These are phyloP conservation scores for Cordylochernes scorpioides DNA, from an alignment of 2,888 invertebrate genomes.

Conservation along the genomic window DNA sequence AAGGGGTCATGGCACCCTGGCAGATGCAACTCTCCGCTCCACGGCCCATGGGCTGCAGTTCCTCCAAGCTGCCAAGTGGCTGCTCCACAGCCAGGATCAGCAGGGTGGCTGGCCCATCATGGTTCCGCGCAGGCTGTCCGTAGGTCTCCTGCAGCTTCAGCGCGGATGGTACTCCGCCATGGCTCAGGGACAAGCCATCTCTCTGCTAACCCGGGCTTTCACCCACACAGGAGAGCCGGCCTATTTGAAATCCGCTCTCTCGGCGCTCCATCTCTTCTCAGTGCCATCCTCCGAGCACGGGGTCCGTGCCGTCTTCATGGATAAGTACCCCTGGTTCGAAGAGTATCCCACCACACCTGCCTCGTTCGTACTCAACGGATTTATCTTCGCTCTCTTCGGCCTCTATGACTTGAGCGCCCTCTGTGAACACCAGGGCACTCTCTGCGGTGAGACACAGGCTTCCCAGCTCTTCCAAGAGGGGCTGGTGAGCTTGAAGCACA, in stretches of 20 bases:
- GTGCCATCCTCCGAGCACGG: slow-evolving; percentile 46
- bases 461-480: slow-evolving; percentile 52
- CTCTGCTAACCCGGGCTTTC: slow-evolving; percentile 59
- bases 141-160: slow-evolving; percentile 44
- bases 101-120: slow-evolving; percentile 83
- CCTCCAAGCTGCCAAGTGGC: slow-evolving; percentile 75
- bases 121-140: slow-evolving; percentile 35
- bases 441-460: slow-evolving; percentile 29
- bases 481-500: slow-evolving; percentile 53
- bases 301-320: slow-evolving; percentile 55
- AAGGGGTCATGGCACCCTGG: slow-evolving; percentile 41
- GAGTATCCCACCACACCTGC: slow-evolving; percentile 91
- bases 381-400: slow-evolving; percentile 85
- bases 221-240: slow-evolving; percentile 34
- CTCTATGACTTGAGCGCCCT: slow-evolving; percentile 64
- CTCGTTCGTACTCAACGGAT: slow-evolving; percentile 87
- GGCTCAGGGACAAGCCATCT: slow-evolving; percentile 86
- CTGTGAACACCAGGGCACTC: slow-evolving; percentile 7
- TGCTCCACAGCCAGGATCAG: slow-evolving; percentile 53
- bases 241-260: slow-evolving; percentile 53
- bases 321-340: slow-evolving; percentile 77
- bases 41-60: slow-evolving; percentile 73
- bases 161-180: slow-evolving; percentile 92
- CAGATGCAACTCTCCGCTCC: slow-evolving; percentile 47
- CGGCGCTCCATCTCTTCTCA: slow-evolving; percentile 50